Percentiles rank a stretch among this genome's conserved stretches.
Conservation (phyloP, 2,797 vertebrate species). For the Gephyroberyx darwinii region DNA sequence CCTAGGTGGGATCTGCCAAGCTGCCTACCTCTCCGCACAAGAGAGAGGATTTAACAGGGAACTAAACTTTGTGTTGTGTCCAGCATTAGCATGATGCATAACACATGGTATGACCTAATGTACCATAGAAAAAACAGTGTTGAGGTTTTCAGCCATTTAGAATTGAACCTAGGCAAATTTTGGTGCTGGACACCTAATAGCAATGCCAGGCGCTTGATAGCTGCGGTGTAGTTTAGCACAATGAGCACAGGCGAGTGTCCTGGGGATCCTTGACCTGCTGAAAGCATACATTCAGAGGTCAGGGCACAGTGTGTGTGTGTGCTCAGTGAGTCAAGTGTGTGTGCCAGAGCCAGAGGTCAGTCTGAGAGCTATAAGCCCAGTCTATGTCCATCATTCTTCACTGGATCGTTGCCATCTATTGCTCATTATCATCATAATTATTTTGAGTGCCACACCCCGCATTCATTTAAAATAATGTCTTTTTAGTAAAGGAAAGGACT, state of each 20-base stretch:
- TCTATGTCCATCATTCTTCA: constrained; percentile 75
- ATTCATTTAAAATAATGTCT: constrained; percentile 52
- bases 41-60: too few relatives aligned
- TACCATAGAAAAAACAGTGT: too few relatives aligned
- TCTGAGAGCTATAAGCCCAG: constrained; percentile 70
- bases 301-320: constrained; percentile 25
- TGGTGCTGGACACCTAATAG: not conserved
- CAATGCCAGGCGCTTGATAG: not conserved
- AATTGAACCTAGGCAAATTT: too few relatives aligned
- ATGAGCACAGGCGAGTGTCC: constrained; percentile 17
- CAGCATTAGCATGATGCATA: too few relatives aligned
- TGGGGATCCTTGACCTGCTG: constrained; percentile 50
- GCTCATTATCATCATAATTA: constrained; percentile 71
- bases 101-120: too few relatives aligned
- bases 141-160: too few relatives aligned
- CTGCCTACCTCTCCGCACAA: too few relatives aligned
- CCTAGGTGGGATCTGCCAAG: too few relatives aligned
- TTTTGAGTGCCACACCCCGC: constrained; percentile 49
- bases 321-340: constrained; percentile 2
- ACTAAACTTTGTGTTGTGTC: too few relatives aligned
- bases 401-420: constrained; percentile 74
- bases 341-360: constrained; percentile 71
- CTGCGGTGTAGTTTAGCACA: constrained; percentile 11
- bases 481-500: constrained; percentile 29
- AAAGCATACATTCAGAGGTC: constrained; percentile 32